Conservation (phyloP, 2,113 vertebrate species). For the Dasyornis broadbenti region DNA sequence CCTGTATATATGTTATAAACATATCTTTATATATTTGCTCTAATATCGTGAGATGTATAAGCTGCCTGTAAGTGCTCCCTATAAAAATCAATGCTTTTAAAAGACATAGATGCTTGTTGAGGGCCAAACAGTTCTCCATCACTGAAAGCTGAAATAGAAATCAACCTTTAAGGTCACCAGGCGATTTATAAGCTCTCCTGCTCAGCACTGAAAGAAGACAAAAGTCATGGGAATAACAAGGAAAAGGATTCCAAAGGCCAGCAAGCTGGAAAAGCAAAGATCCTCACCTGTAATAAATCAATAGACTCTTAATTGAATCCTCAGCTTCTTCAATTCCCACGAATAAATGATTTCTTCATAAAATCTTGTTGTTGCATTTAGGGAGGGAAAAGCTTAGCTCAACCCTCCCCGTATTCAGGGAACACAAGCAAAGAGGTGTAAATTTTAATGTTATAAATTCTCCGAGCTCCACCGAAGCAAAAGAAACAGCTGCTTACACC, state of each 20-base stretch:
- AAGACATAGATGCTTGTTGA: background rate
- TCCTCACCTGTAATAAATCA: background rate
- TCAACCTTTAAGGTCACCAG: background rate
- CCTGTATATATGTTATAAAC: background rate
- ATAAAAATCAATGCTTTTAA: background rate
- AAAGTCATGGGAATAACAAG: background rate
- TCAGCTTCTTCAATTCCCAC: background rate
- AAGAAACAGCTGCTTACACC: background rate
- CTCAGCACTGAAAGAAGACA: background rate
- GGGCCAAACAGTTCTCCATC: background rate
- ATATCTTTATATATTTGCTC: background rate
- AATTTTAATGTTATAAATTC: background rate
- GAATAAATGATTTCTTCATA: background rate
- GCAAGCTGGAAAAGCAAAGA: background rate
- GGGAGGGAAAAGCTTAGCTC: background rate
- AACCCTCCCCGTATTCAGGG: too few species aligned
- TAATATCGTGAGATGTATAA: background rate
- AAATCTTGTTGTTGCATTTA: background rate
- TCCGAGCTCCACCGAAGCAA: background rate
- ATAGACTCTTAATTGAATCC: background rate
- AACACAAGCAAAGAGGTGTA: background rate
- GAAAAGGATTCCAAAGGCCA: background rate
- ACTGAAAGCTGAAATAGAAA: background rate
- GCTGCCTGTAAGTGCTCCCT: background rate
- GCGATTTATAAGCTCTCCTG: background rate